A percentile compares a stretch with the other conserved stretches of the same genome.
Conservation (phyloP, 2,888 invertebrate species). For the Tetramorium bicarinatum region DNA sequence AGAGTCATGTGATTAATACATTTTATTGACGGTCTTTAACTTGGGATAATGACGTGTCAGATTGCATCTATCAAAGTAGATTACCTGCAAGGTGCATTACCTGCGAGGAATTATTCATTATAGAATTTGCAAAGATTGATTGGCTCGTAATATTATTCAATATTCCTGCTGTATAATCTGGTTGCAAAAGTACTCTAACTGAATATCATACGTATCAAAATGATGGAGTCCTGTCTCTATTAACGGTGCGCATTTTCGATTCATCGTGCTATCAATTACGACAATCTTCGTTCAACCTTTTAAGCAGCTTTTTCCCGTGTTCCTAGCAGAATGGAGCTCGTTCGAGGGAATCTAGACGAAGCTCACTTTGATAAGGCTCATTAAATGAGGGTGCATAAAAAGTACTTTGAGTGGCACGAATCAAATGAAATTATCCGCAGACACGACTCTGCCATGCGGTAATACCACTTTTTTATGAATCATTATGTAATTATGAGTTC, state of each 20-base stretch:
- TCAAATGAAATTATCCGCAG: constrained; percentile 41
- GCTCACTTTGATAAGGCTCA: constrained; percentile 35
- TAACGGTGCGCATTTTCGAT: neutral
- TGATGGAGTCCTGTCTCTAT: neutral
- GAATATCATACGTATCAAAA: neutral
- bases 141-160: neutral
- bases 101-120: neutral
- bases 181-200: neutral
- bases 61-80: neutral
- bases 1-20: neutral
- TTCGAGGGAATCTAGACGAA: constrained; percentile 40
- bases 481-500: constrained; percentile 25
- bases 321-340: constrained; percentile 10
- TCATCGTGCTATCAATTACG: constrained; percentile 30
- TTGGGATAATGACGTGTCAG: neutral
- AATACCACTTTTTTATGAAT: constrained; percentile 12
- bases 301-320: constrained; percentile 18
- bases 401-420: constrained; percentile 43
- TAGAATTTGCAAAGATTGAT: neutral
- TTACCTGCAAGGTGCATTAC: neutral
- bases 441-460: constrained; percentile 9
- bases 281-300: constrained; percentile 28
- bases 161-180: neutral
- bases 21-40: neutral
- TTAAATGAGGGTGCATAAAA: constrained; percentile 23